phyloP scores from a whole-genome alignment of 2,888 invertebrate species.

The Callyntrura guangdongensis region DNA sequence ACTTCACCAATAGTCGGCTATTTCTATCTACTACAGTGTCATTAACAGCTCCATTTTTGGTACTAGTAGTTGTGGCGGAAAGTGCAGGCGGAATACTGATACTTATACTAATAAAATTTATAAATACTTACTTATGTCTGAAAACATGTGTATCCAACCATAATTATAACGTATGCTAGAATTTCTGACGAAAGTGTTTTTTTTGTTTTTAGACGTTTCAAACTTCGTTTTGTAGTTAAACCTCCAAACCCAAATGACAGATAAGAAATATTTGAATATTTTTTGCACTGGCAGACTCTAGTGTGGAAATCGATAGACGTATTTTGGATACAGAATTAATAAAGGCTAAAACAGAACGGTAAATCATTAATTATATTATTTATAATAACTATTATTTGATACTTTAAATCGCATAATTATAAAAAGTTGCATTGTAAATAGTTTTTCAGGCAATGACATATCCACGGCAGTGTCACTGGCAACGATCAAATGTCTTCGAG shows the following conservation, averaged over 20 bases:
- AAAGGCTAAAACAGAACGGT: too few species aligned
- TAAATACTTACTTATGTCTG: too few species aligned
- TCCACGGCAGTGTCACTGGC: background rate
- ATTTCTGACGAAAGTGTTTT: too few species aligned
- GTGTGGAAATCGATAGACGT: background rate
- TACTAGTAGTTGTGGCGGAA: too few species aligned
- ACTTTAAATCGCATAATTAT: too few species aligned
- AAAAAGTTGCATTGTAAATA: background rate
- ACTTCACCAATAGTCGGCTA: too few species aligned
- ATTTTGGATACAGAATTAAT: too few species aligned
- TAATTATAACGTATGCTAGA: background rate
- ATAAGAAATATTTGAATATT: background rate
- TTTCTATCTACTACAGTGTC: too few species aligned
- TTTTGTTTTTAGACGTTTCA: background rate
- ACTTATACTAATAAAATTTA: too few species aligned
- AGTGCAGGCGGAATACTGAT: too few species aligned
- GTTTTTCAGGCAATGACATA: background rate
- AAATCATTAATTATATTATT: background rate
- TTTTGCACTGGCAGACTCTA: background rate
- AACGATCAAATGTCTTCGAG: background rate
- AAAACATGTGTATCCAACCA: too few species aligned
- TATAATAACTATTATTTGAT: background rate
- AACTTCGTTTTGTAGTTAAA: background rate
- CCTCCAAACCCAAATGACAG: background rate
- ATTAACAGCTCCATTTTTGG: too few species aligned